A percentile compares a stretch with the other conserved stretches of the same genome.
Conservation (phyloP, 2,113 vertebrate species). For the Dermatemys mawii region DNA sequence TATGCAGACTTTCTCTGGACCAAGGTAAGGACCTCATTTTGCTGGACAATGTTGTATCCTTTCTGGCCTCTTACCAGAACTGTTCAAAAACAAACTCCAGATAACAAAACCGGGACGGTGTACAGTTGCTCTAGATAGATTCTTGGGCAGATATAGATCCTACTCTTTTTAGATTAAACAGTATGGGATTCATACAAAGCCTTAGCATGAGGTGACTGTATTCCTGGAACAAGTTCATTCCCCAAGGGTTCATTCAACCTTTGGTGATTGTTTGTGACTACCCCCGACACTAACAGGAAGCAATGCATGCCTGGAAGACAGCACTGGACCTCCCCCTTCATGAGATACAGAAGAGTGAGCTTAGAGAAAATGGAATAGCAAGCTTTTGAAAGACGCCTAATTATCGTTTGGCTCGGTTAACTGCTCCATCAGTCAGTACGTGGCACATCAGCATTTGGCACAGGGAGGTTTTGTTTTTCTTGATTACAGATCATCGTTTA, state of each 20-base stretch:
- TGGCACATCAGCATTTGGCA: background rate
- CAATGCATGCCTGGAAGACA: constrained; percentile 14
- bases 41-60: background rate
- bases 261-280: background rate
- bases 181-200: constrained; percentile 25
- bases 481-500: constrained; percentile 33
- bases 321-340: background rate
- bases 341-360: constrained; percentile 5
- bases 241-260: constrained; percentile 26
- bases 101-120: constrained; percentile 3
- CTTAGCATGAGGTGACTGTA: background rate
- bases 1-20: background rate
- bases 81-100: background rate
- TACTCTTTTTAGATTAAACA: constrained; percentile 20
- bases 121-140: constrained; percentile 3
- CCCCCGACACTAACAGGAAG: background rate
- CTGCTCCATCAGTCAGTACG: background rate
- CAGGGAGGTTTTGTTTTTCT: background rate
- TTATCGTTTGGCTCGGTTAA: constrained; percentile 11
- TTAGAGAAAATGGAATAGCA: constrained; percentile 37
- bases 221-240: background rate
- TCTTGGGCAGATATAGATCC: constrained; percentile 13
- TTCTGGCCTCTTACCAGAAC: constrained; percentile 1
- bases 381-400: constrained; percentile 46
- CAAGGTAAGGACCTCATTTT: background rate